phyloP scores from a whole-genome alignment of 2,113 vertebrate species.

The Chroicocephalus ridibundus region DNA sequence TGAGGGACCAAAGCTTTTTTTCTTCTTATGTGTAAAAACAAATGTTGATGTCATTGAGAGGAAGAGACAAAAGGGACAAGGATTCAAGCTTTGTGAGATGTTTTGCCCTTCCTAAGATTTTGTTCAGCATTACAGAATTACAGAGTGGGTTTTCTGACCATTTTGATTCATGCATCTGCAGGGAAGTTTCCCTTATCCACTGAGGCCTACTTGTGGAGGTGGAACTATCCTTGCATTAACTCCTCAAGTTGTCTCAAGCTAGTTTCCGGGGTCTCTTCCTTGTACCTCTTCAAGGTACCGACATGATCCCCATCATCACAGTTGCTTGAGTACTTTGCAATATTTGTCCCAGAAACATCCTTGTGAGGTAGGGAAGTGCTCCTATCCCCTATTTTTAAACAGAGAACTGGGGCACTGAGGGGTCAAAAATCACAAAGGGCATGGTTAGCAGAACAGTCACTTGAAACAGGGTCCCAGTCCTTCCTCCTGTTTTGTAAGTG shows the following conservation, averaged over 20 bases:
- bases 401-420: neutral
- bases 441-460: neutral
- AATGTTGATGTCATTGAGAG: neutral
- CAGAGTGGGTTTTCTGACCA: neutral
- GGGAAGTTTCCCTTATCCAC: neutral
- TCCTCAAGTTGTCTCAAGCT: neutral
- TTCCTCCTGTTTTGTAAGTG: neutral
- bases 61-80: neutral
- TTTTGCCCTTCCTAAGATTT: neutral
- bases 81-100: neutral
- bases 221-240: neutral
- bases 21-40: neutral
- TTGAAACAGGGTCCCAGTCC: neutral
- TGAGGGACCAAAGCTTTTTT: neutral
- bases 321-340: neutral
- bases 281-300: neutral
- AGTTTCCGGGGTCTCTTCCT: neutral
- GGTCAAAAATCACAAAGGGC: neutral
- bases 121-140: neutral
- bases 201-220: neutral
- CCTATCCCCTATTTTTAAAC: neutral
- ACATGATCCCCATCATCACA: neutral
- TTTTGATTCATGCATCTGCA: neutral
- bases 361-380: constrained; percentile 13
- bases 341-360: neutral